phyloP scores from a whole-genome alignment of 2,797 vertebrate species.

The Hybognathus amarus region DNA sequence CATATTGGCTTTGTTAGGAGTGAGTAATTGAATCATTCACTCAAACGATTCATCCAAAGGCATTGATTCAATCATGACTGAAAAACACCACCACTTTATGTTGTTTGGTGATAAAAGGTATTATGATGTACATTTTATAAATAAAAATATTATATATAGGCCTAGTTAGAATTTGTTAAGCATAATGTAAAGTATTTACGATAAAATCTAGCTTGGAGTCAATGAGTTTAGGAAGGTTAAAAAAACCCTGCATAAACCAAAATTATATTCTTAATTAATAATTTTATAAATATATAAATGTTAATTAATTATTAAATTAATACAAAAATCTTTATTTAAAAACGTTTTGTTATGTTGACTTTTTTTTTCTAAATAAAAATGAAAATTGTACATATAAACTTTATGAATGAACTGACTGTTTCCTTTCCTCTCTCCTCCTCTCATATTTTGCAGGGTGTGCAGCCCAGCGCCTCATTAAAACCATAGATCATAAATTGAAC shows the following conservation, averaged over 20 bases:
- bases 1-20: neutral
- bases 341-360: neutral
- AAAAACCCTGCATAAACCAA: neutral
- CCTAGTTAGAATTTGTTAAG: neutral
- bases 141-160: neutral
- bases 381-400: slow-evolving; percentile 26
- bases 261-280: neutral
- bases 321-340: neutral
- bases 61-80: neutral
- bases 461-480: slow-evolving; percentile 46
- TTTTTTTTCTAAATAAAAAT: neutral
- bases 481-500: slow-evolving; percentile 55
- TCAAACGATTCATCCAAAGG: neutral
- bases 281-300: neutral
- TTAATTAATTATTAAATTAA: neutral
- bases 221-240: neutral
- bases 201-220: neutral
- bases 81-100: neutral
- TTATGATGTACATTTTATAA: neutral
- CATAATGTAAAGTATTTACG: neutral
- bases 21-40: neutral
- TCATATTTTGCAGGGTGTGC: slow-evolving; percentile 31
- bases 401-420: slow-evolving; percentile 18
- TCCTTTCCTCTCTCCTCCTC: slow-evolving; percentile 13
- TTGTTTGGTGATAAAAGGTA: neutral